Evolutionary conservation across 2,113 vertebrate species (phyloP).

Genomic region (Phyllostomus discolor): DNA sequence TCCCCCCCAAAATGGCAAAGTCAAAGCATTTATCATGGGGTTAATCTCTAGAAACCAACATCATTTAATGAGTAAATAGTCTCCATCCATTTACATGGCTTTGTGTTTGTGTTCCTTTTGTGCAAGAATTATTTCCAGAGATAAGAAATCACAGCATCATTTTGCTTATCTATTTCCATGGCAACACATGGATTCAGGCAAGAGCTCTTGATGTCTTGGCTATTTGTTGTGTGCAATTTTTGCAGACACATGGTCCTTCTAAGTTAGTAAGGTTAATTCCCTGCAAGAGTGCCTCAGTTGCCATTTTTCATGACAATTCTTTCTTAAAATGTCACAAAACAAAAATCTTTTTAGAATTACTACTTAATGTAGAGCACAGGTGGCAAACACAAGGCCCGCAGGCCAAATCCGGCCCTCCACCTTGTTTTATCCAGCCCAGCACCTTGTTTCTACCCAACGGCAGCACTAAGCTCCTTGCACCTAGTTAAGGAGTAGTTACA

Average conservation of each 20-base stretch:
- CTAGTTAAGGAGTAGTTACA: too few species aligned
- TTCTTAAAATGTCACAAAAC: neutral
- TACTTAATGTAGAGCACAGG: neutral
- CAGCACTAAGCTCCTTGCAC: too few species aligned
- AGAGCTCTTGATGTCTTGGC: neutral
- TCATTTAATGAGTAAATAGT: neutral
- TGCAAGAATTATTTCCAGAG: neutral
- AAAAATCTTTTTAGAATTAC: neutral
- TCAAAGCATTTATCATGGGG: neutral
- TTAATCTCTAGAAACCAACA: neutral
- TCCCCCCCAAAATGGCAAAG: neutral
- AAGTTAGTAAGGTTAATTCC: neutral
- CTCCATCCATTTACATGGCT: neutral
- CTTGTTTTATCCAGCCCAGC: too few species aligned
- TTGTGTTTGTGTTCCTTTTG: neutral
- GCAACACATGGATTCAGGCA: conserved; percentile 31
- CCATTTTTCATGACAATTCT: neutral
- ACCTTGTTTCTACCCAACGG: too few species aligned
- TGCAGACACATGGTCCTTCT: neutral
- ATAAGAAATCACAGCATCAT: neutral
- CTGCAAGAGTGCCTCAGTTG: neutral
- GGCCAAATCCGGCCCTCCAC: too few species aligned
- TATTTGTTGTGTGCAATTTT: neutral
- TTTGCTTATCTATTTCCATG: conserved; percentile 42
- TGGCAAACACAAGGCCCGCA: too few species aligned